Percentiles rank a stretch among this genome's conserved stretches.
These are phyloP conservation scores for Asteroscopus sphinx DNA, from an alignment of 2,888 invertebrate genomes.

Conservation along the genomic window DNA sequence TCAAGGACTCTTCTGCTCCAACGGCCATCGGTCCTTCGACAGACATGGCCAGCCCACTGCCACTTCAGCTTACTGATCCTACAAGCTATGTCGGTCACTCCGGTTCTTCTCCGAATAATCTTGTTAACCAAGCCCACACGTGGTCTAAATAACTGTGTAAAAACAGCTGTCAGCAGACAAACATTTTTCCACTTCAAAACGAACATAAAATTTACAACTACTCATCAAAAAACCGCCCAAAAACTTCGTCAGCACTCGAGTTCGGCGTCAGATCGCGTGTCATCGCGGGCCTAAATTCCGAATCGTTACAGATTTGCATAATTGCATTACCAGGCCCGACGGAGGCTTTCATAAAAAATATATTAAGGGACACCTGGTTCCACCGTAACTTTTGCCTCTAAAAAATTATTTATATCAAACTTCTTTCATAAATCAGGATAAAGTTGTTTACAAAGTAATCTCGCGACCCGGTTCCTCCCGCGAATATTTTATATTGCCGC, in stretches of 20 bases:
- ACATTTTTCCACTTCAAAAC: constrained; percentile 10
- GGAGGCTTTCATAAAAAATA: constrained; percentile 80
- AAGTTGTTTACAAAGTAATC: constrained; percentile 89
- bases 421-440: constrained; percentile 88
- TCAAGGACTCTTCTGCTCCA: no score
- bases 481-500: constrained; percentile 58
- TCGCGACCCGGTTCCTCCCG: constrained; percentile 69
- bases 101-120: no score
- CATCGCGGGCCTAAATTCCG: constrained; percentile 60
- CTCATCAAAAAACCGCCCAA: constrained; percentile 24
- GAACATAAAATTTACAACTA: constrained; percentile 31
- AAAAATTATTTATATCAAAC: constrained; percentile 86
- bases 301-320: constrained; percentile 82
- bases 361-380: constrained; percentile 86
- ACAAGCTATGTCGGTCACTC: no score
- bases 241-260: constrained; percentile 29
- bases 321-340: constrained; percentile 77
- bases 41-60: no score
- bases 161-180: constrained; percentile 9
- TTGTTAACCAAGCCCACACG: no score
- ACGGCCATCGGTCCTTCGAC: no score
- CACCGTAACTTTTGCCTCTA: constrained; percentile 82
- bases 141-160: background rate
- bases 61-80: no score
- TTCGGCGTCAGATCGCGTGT: constrained; percentile 56